A percentile compares a stretch with the other conserved stretches of the same genome.
These are phyloP conservation scores for Dasysyrphus tricinctus DNA, from an alignment of 2,888 invertebrate species.

Conservation along the genomic window DNA sequence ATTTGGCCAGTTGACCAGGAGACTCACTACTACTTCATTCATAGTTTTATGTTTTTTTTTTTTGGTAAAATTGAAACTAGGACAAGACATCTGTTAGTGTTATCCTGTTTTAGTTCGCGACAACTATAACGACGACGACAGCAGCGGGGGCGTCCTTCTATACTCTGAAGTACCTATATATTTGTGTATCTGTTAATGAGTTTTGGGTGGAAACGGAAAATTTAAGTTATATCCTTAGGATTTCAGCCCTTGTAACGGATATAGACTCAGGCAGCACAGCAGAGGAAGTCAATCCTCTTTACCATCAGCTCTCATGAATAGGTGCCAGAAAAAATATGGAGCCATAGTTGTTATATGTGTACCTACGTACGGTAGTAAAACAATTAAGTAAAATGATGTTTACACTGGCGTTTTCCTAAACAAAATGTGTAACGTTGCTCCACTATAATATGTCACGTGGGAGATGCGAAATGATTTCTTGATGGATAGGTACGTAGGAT, in stretches of 20 bases:
- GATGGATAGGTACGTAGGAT: neutral
- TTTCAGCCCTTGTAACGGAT: slow-evolving; percentile 36
- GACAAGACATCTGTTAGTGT: slow-evolving; percentile 70
- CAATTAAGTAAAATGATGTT: slow-evolving; percentile 54
- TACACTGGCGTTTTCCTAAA: neutral
- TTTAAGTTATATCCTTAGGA: slow-evolving; percentile 51
- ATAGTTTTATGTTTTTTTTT: slow-evolving; percentile 8
- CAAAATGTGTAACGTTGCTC: neutral
- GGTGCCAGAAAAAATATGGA: slow-evolving; percentile 50
- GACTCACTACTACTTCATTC: slow-evolving; percentile 34
- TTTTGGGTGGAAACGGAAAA: slow-evolving; percentile 69
- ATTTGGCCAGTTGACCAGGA: slow-evolving; percentile 62
- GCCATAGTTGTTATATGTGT: neutral
- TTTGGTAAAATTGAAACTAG: slow-evolving; percentile 57
- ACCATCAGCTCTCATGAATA: slow-evolving; percentile 45
- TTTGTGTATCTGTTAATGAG: slow-evolving; percentile 61
- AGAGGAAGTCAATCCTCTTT: slow-evolving; percentile 23
- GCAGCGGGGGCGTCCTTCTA: neutral
- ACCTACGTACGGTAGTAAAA: slow-evolving; percentile 3
- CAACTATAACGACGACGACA: neutral
- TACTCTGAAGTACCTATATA: slow-evolving; percentile 12
- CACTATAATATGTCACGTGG: neutral
- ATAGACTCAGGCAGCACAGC: neutral
- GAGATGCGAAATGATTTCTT: neutral
- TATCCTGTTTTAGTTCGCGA: slow-evolving; percentile 53